A percentile compares a stretch with the other conserved stretches of the same genome.
phyloP scores from a whole-genome alignment of 2,113 vertebrate genomes.

The Aythya baeri region DNA sequence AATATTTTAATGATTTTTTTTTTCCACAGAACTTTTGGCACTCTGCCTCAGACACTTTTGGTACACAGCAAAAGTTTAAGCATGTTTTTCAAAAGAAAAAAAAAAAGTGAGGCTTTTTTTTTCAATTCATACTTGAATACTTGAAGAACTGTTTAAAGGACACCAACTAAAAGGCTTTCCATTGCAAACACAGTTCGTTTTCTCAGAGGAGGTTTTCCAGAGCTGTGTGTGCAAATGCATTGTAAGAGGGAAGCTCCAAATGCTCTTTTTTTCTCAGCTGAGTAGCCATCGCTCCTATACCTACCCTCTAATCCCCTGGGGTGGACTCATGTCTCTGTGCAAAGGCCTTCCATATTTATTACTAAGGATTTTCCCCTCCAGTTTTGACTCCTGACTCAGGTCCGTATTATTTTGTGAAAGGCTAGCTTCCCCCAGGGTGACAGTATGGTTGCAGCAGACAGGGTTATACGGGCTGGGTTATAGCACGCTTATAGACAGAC shows the following conservation, averaged over 20 bases:
- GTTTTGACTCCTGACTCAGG: background rate
- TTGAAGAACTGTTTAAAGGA: background rate
- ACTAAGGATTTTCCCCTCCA: background rate
- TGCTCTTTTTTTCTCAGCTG: background rate
- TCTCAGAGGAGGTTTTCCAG: background rate
- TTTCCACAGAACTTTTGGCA: conserved; percentile 33
- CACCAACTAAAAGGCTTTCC: background rate
- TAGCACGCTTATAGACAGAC: background rate
- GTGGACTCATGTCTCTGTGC: fast-evolving
- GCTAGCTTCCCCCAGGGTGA: background rate
- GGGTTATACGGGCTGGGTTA: background rate
- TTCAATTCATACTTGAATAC: background rate
- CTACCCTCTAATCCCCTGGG: background rate
- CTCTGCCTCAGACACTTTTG: background rate
- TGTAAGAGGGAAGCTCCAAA: background rate
- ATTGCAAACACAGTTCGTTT: background rate
- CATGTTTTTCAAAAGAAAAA: background rate
- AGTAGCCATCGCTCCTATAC: background rate
- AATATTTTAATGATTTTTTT: conserved; percentile 41
- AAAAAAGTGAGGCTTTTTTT: background rate
- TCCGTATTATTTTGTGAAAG: background rate
- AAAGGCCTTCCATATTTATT: background rate
- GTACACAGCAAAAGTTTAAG: conserved; percentile 35
- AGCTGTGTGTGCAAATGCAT: background rate
- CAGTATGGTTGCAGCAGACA: background rate